A percentile compares a stretch with the other conserved stretches of the same genome.
Evolutionary conservation across 2,797 vertebrate genomes (phyloP).

Genomic region (Poeciliopsis presidionis): DNA sequence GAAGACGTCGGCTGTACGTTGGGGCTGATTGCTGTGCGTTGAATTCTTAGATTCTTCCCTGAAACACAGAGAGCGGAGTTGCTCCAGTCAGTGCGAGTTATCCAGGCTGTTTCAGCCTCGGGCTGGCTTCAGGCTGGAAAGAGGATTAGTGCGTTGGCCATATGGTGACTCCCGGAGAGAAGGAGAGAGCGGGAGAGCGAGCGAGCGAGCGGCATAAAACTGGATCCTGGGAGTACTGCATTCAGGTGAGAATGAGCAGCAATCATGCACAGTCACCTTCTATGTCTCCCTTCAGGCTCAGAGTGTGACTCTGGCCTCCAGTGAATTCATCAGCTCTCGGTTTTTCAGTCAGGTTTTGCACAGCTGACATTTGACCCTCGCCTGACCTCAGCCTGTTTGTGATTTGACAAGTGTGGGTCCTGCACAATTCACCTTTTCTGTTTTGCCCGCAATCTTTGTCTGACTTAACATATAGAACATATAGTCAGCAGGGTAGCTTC

Average conservation of each 20-base stretch:
- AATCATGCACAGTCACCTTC: conserved; percentile 53
- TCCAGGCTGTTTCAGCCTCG: conserved; percentile 40
- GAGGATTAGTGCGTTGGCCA: conserved; percentile 58
- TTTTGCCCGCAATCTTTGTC: neutral
- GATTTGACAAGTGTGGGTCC: no score
- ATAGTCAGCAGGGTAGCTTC: neutral
- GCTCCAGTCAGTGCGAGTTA: conserved; percentile 32
- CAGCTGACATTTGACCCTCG: neutral
- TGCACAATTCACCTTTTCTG: neutral
- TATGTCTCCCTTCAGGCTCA: conserved; percentile 19
- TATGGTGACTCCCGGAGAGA: conserved; percentile 46
- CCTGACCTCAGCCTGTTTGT: neutral
- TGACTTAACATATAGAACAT: neutral
- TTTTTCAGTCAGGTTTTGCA: neutral
- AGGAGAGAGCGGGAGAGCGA: neutral
- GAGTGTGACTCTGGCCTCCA: conserved; percentile 40
- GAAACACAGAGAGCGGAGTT: conserved; percentile 38
- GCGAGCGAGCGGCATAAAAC: conserved; percentile 27
- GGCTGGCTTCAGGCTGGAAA: conserved; percentile 50
- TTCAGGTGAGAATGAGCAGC: conserved; percentile 53
- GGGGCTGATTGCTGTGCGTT: conserved; percentile 21
- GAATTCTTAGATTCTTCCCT: conserved; percentile 31
- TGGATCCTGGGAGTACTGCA: conserved; percentile 41
- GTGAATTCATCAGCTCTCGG: conserved; percentile 27
- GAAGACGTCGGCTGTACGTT: neutral